Percentiles rank a stretch among this genome's conserved stretches.
Conservation (phyloP, 2,113 vertebrate genomes). For the Grammomys dolichurus region DNA sequence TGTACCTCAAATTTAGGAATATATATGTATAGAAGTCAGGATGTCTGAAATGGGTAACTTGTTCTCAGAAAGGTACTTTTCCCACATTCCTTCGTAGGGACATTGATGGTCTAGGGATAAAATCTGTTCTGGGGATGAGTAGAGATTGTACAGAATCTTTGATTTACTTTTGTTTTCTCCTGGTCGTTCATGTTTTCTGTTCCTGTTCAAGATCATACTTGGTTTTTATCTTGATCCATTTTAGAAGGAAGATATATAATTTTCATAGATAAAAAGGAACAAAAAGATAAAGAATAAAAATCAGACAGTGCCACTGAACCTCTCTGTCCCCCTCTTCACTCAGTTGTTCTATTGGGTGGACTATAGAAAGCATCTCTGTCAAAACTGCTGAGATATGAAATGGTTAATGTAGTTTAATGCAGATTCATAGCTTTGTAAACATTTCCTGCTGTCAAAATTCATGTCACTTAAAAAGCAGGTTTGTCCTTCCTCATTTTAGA, state of each 20-base stretch:
- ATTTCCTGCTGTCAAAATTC: neutral
- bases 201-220: neutral
- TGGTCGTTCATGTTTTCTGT: neutral
- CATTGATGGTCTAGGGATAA: neutral
- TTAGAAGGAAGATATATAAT: neutral
- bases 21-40: neutral
- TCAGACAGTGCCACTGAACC: neutral
- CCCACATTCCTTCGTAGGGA: neutral
- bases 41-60: neutral
- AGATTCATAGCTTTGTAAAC: neutral
- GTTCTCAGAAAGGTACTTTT: neutral
- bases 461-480: constrained; percentile 16
- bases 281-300: neutral
- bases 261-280: neutral
- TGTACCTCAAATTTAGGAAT: neutral
- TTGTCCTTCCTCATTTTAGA: neutral
- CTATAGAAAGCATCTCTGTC: neutral
- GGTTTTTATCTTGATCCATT: neutral
- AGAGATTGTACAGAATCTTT: neutral
- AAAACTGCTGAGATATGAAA: neutral
- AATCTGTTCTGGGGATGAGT: neutral
- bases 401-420: neutral
- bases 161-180: neutral
- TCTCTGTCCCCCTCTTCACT: neutral
- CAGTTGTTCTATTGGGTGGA: neutral